phyloP scores from a whole-genome alignment of 2,888 invertebrate species.

The Melieria omissa region DNA sequence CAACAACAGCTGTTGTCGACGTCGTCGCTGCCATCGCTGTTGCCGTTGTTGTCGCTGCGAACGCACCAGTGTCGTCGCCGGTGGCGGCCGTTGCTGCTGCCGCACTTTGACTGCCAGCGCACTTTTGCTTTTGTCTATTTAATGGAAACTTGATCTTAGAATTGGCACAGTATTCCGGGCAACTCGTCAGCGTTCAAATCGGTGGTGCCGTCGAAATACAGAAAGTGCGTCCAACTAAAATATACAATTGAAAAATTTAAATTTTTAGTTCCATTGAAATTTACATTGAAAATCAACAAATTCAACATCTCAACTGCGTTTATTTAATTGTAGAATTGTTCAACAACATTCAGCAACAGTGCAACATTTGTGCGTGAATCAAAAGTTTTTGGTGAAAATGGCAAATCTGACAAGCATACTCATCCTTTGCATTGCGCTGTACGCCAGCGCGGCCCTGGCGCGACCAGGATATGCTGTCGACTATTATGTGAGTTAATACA shows the following conservation, averaged over 20 bases:
- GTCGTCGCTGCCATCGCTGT: constrained; percentile 32
- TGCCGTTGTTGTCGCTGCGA: constrained; percentile 40
- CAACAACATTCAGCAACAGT: constrained; percentile 34
- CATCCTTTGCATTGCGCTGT: constrained; percentile 59
- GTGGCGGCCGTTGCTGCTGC: constrained; percentile 1
- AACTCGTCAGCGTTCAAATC: constrained; percentile 62
- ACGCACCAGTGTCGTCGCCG: background rate
- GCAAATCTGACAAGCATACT: constrained; percentile 57
- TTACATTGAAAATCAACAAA: too few species aligned
- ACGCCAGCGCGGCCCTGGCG: constrained; percentile 57
- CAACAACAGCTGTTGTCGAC: constrained; percentile 30
- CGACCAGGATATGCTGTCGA: constrained; percentile 69
- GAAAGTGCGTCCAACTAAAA: constrained; percentile 47
- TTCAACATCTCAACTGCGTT: constrained; percentile 23
- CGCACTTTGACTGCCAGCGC: constrained; percentile 38
- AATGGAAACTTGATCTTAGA: constrained; percentile 65
- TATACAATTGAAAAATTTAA: constrained; percentile 26
- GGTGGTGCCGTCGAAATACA: constrained; percentile 59
- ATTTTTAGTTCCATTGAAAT: background rate
- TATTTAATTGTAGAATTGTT: constrained; percentile 48
- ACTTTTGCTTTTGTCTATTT: constrained; percentile 59
- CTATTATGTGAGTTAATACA: constrained; percentile 71
- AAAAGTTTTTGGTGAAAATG: constrained; percentile 50
- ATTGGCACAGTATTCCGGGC: constrained; percentile 67
- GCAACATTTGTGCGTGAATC: constrained; percentile 5